Base-by-base conservation (phyloP, 2,113 vertebrate genomes). In the Fregata magnificens region DNA sequence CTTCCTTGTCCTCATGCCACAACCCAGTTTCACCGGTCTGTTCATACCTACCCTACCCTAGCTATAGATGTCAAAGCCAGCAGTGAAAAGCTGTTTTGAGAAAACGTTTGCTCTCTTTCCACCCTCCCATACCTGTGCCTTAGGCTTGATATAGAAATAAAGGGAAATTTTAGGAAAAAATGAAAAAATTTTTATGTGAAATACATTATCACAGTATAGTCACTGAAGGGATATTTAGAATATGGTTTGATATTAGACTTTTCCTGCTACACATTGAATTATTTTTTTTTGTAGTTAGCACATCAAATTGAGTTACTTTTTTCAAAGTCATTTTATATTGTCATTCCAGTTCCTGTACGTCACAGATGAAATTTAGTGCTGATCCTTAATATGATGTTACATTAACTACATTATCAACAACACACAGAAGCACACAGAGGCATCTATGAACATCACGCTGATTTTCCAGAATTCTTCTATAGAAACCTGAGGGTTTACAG, bases 141-240 rank as follows among this genome's bases (percentile, higher is more conserved):
- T 87, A 16, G 22, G 13, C 13, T 59, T 76, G 26, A 71, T 10
- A 26, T 1, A 73, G 14, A 88, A 77, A 95, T 40, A 50, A 78
- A 42, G 31, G 11, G 5, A 79, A 84, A 84, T 34, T 55, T 71
- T 38, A 55, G 15, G 20, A 16, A 82, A 86, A 86, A 81, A 22
- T 11, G 0, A 6, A 70, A 77, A 65, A 70, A 45, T 0, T 0
- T 10, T 22, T 25, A 7, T 8, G 3, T 69, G 34, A 93, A 90
- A 47, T 32, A 56, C 6, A 40, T 38, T 38, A 63, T n/a, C 32
- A 49, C 20, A 56, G 16, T 65, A 44, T 10, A 88, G 40, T 49
- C 19, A 77, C 31, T 52, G 31, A 82, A 82, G 24, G 66, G 38
- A 66, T 91, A 49, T 40, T 81, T 70, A 72, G 26, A 85, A 74